phyloP scores from a whole-genome alignment of 2,113 vertebrate species.

The Heteronetta atricapilla region DNA sequence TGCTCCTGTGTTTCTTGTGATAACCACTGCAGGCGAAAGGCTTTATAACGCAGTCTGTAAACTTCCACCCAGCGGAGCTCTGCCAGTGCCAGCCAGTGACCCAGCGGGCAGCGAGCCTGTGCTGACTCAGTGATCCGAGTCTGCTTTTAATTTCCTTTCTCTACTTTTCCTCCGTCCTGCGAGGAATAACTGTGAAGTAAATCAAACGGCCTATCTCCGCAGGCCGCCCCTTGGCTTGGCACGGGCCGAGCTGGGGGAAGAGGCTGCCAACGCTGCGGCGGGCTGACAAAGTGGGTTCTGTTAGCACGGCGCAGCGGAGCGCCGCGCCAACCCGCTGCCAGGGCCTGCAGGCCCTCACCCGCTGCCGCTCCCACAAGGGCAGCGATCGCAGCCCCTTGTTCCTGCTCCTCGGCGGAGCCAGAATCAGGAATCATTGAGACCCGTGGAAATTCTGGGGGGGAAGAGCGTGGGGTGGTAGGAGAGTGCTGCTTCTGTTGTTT shows the following conservation, averaged over 20 bases:
- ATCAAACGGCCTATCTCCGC: constrained; percentile 47
- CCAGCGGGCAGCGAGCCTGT: background rate
- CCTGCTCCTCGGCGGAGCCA: background rate
- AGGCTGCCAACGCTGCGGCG: constrained; percentile 18
- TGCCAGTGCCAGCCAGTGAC: constrained; percentile 36
- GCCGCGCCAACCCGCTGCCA: background rate
- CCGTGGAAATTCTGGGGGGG: background rate
- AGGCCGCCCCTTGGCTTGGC: constrained; percentile 53
- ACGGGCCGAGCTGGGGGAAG: background rate
- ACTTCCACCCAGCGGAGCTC: background rate
- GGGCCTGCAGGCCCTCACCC: background rate
- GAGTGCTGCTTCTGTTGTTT: background rate
- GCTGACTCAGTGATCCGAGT: constrained; percentile 51
- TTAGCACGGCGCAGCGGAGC: background rate
- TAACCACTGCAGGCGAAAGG: background rate
- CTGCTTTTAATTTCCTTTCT: constrained; percentile 64
- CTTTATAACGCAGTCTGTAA: background rate
- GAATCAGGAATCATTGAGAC: background rate
- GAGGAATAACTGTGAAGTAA: constrained; percentile 62
- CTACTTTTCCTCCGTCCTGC: constrained; percentile 48
- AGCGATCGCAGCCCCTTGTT: background rate
- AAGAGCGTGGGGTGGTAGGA: background rate
- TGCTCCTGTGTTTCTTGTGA: background rate
- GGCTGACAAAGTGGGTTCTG: constrained; percentile 54
- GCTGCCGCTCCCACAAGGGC: background rate